Evolutionary conservation across 2,113 vertebrate species (phyloP), one percentile per base, ranked within the genome.

Genomic region (Zosterops japonicus): DNA sequence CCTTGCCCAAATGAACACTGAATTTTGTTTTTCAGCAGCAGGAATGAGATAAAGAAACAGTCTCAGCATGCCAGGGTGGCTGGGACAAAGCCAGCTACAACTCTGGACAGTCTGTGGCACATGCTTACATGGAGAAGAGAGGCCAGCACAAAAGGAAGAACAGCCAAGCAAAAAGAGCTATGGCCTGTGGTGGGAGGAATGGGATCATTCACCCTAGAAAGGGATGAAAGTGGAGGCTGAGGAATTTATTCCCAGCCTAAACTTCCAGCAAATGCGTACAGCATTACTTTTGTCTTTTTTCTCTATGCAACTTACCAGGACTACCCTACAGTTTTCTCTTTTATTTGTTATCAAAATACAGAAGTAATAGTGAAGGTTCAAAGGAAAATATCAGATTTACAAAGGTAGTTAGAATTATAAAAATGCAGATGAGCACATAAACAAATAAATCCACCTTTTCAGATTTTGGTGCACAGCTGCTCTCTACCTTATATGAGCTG

Each of bases 401-500:
- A 57, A 69, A 70, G 55, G 35, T 65, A 36, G 71, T 91, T 83
- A 61, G 46, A 49, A 68, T 14, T 9, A 81, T 28, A 44, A 94
- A 94, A 89, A 85, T 79, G 74, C 57, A 94, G 24, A 82, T 85
- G 28, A 94, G 28, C 28, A 93, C 60, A 92, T 81, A 74, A 56
- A 87, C 31, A 53, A 89, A 46, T 19, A 52, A 29, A 57, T n/a
- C 8, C 27, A 79, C 24, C 8, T 83, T 87, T 87, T 79, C 53
- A 83, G 39, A 68, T 56, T 56, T 49, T 28, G 14, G 15, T 57
- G 20, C 20, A 68, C 24, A 63, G 24, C 27, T 93, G 44, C 47
- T 84, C 91, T 82, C 69, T 84, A 56, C 12, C 12, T 71, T 78
- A 68, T 13, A 71, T 10, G 15, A 70, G 14, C 29, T 41, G 31